Conservation (phyloP, 2,888 invertebrate species). For the Eilema griseolum region DNA sequence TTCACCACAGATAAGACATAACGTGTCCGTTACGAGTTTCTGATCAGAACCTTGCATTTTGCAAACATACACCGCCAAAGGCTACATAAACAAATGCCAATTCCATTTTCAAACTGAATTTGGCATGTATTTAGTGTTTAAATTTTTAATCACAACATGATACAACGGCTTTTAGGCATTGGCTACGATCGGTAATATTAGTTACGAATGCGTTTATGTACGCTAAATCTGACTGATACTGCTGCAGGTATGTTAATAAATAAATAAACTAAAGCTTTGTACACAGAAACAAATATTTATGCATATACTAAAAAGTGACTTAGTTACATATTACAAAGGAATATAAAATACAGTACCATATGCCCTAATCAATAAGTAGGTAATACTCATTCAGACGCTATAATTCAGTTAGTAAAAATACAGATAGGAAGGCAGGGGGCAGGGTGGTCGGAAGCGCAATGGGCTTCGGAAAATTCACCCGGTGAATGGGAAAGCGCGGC, state of each 20-base stretch:
- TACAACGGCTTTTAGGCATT: slow-evolving; percentile 9
- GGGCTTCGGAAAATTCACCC: slow-evolving; percentile 86
- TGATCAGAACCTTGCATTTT: slow-evolving; percentile 71
- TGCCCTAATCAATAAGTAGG: slow-evolving; percentile 82
- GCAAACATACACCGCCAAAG: slow-evolving; percentile 60
- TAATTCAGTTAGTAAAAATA: slow-evolving; percentile 86
- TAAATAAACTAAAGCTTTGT: background rate
- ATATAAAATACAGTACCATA: background rate
- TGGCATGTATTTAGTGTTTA: slow-evolving; percentile 23
- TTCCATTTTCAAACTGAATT: slow-evolving; percentile 48
- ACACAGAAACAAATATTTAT: background rate
- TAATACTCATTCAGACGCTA: slow-evolving; percentile 80
- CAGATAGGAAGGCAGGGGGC: slow-evolving; percentile 73
- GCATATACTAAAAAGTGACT: background rate
- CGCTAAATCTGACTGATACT: background rate
- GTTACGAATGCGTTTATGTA: background rate
- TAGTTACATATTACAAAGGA: background rate
- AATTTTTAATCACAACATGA: background rate
- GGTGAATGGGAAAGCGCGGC: slow-evolving; percentile 85
- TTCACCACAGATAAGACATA: slow-evolving; percentile 77
- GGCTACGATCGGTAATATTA: background rate
- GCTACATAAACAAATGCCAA: slow-evolving; percentile 55
- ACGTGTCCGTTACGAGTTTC: slow-evolving; percentile 81
- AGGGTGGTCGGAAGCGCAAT: slow-evolving; percentile 76
- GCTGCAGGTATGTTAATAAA: background rate